Evolutionary conservation across 2,113 vertebrate genomes (phyloP).

Genomic region (Peromyscus leucopus): DNA sequence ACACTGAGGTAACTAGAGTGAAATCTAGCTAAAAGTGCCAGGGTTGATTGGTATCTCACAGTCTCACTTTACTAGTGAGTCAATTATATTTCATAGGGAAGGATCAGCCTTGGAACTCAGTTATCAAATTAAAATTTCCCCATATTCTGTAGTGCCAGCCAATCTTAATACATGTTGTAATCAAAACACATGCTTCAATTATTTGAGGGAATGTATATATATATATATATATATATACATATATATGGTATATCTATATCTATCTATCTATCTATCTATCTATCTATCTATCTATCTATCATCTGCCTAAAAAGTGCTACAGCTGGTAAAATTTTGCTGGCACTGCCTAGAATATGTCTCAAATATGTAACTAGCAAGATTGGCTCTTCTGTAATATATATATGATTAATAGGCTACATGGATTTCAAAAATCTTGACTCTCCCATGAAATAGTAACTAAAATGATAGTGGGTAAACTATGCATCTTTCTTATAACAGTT

Average conservation of each 20-base stretch:
- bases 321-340: not conserved
- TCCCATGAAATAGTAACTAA: slow-evolving; percentile 1
- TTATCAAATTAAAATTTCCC: not conserved
- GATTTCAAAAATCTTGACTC: not conserved
- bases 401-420: slow-evolving; percentile 28
- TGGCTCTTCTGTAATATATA: not conserved
- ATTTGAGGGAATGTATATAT: not conserved
- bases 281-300: no score
- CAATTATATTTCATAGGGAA: not conserved
- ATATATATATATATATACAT: no score
- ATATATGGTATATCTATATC: not conserved
- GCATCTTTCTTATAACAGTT: not conserved
- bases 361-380: not conserved
- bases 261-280: no score
- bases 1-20: not conserved
- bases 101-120: not conserved
- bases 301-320: not conserved
- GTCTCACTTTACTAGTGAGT: not conserved
- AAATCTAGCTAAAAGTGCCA: not conserved
- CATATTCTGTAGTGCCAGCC: not conserved
- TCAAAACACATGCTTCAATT: not conserved
- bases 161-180: not conserved
- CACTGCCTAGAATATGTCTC: not conserved
- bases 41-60: not conserved
- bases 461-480: not conserved